Evolutionary conservation across 2,797 vertebrate genomes (phyloP).

Genomic region (Ataeniobius toweri): DNA sequence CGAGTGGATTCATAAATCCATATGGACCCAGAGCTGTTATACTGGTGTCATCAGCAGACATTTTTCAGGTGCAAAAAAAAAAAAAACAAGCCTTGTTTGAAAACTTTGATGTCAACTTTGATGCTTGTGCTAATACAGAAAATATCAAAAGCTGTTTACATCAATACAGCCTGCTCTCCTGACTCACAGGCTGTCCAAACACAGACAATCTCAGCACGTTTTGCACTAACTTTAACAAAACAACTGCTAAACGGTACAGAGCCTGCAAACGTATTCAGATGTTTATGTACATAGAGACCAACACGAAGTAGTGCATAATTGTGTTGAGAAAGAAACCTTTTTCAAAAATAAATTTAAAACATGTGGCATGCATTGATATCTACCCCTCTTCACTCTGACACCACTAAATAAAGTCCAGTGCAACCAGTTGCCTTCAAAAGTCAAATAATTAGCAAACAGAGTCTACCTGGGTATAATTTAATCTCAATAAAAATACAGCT

Average conservation of each 20-base stretch:
- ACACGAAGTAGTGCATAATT: neutral
- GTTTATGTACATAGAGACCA: neutral
- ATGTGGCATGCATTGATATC: neutral
- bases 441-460: neutral
- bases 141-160: conserved; percentile 37
- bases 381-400: neutral
- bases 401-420: neutral
- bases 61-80: conserved; percentile 40
- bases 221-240: conserved; percentile 63
- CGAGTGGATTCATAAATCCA: conserved; percentile 22
- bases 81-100: conserved; percentile 47
- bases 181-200: conserved; percentile 28
- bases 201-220: conserved; percentile 13
- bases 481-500: neutral
- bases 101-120: conserved; percentile 56
- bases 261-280: neutral
- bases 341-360: neutral
- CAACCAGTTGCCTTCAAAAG: neutral
- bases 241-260: conserved; percentile 2
- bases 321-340: neutral
- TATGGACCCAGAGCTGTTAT: conserved; percentile 31
- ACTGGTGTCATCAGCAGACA: conserved; percentile 20
- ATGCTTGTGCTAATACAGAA: conserved; percentile 44
- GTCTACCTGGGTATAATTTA: neutral
- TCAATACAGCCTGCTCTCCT: conserved; percentile 34